phyloP scores from a whole-genome alignment of 2,797 vertebrate genomes.

The Eupleurogrammus muticus region DNA sequence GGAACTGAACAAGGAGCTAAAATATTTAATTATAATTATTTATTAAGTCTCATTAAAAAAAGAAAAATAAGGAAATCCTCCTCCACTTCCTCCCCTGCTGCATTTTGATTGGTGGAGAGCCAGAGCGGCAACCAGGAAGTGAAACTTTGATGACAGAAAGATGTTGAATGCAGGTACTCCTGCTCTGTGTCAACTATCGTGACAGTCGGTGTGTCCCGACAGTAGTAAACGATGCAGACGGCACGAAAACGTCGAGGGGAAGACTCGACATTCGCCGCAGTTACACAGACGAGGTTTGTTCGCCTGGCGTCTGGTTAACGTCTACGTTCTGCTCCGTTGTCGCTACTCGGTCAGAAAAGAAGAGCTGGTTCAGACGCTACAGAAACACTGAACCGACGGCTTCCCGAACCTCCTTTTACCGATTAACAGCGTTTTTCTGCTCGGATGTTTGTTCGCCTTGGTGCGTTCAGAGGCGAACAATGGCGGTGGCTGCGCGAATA shows the following conservation, averaged over 20 bases:
- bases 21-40: too few relatives aligned
- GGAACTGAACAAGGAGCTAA: too few relatives aligned
- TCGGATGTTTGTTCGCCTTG: not conserved
- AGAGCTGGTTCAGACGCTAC: not conserved
- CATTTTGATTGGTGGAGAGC: constrained; percentile 60
- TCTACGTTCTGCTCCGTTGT: not conserved
- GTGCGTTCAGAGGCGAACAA: not conserved
- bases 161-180: not conserved
- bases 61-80: too few relatives aligned
- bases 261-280: not conserved
- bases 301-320: not conserved
- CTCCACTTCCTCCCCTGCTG: not conserved
- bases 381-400: not conserved
- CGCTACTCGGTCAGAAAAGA: not conserved
- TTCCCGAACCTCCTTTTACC: not conserved
- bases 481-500: not conserved
- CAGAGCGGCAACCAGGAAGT: constrained; percentile 58
- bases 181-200: not conserved
- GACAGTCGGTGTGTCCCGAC: accelerated
- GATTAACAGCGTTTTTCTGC: not conserved
- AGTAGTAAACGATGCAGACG: constrained; percentile 36
- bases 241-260: constrained; percentile 60
- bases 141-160: not conserved
- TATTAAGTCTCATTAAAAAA: too few relatives aligned
- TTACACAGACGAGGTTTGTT: constrained; percentile 60